Evolutionary conservation across 2,113 vertebrate genomes (phyloP).

Genomic region (Vidua macroura): DNA sequence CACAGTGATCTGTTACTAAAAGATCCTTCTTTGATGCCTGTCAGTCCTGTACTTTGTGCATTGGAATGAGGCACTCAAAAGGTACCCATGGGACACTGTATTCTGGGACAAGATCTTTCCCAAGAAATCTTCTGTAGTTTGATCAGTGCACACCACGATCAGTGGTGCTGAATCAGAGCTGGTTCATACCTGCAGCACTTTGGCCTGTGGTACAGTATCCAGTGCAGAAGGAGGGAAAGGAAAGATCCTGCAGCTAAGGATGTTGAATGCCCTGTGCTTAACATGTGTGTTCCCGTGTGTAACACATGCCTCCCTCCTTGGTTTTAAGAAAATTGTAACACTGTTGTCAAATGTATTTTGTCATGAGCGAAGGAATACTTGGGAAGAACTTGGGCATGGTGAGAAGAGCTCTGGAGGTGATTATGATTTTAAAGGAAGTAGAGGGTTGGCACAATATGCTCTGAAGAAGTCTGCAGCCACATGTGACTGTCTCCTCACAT

Average conservation of each 20-base stretch:
- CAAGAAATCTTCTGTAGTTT: neutral
- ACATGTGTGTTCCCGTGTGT: too few relatives aligned
- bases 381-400: neutral
- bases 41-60: neutral
- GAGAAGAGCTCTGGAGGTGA: neutral
- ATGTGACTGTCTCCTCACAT: neutral
- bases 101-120: neutral
- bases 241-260: neutral
- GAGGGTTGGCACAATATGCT: neutral
- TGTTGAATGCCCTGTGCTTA: neutral
- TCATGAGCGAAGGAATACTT: neutral
- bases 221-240: neutral
- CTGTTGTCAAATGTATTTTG: neutral
- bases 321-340: neutral
- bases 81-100: neutral
- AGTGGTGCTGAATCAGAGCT: neutral
- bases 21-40: fast-evolving
- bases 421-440: neutral
- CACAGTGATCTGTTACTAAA: neutral
- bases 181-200: neutral
- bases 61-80: neutral
- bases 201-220: neutral
- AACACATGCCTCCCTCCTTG: fast-evolving
- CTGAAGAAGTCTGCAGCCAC: neutral
- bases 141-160: neutral